phyloP scores from a whole-genome alignment of 1,140 invertebrate species.

The Protaetia brevitarsis region DNA sequence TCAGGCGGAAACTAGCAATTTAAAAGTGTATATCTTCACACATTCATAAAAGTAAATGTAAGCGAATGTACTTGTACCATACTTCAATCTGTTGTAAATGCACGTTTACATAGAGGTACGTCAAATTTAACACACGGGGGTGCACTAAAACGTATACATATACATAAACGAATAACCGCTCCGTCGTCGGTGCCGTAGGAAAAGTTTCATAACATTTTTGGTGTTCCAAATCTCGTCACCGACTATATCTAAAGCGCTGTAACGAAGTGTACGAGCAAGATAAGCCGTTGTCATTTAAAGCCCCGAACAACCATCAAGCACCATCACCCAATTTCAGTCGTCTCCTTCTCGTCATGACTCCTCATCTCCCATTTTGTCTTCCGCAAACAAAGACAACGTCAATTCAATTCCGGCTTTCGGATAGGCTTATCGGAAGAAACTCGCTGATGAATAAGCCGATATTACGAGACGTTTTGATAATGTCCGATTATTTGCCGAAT shows the following conservation, averaged over 20 bases:
- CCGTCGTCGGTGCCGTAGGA: background rate
- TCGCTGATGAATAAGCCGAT: background rate
- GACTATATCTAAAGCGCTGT: no score
- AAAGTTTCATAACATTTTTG: background rate
- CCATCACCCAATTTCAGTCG: slow-evolving; percentile 1
- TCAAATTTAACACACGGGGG: background rate
- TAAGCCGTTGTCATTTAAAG: background rate
- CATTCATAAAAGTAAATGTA: no score
- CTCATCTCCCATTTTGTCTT: slow-evolving; percentile 1
- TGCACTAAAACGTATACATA: no score
- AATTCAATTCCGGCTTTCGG: slow-evolving; percentile 8
- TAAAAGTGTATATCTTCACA: no score
- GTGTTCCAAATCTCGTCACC: background rate
- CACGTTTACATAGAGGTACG: no score
- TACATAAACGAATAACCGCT: no score
- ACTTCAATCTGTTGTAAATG: no score
- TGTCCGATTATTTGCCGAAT: slow-evolving; percentile 1
- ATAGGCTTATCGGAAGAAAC: background rate
- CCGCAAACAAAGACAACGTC: slow-evolving; percentile 12
- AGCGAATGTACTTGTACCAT: no score
- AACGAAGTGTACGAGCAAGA: background rate
- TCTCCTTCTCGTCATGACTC: slow-evolving; percentile 1
- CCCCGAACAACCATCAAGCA: slow-evolving; percentile 2
- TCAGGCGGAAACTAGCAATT: no score
- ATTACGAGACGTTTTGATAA: slow-evolving; percentile 13